phyloP scores from a whole-genome alignment of 2,888 invertebrate genomes.

The Melitaea athalia region DNA sequence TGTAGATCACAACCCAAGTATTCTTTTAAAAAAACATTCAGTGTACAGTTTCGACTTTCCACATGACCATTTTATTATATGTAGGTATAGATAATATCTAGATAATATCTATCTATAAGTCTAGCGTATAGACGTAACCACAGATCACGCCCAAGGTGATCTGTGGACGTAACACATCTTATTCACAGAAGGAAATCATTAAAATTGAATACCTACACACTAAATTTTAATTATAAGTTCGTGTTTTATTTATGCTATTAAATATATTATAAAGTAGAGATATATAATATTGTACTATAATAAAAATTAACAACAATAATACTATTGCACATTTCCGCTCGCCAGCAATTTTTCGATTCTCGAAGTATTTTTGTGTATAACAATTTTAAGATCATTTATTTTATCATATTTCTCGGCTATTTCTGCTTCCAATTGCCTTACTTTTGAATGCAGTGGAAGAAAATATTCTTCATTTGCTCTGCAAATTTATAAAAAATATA shows the following conservation, averaged over 20 bases:
- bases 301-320: constrained; percentile 11
- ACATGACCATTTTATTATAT: no score
- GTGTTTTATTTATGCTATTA: constrained; percentile 5
- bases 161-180: no score
- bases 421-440: constrained; percentile 88
- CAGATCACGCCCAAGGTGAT: no score
- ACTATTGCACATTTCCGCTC: constrained; percentile 71
- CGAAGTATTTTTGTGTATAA: constrained; percentile 89
- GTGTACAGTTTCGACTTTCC: no score
- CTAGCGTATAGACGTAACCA: no score
- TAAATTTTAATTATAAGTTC: background rate
- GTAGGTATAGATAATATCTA: no score
- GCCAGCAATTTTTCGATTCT: constrained; percentile 86
- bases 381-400: constrained; percentile 87
- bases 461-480: constrained; percentile 89
- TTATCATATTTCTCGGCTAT: constrained; percentile 88
- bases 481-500: constrained; percentile 49
- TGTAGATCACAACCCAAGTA: no score
- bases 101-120: no score
- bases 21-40: no score
- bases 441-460: constrained; percentile 88
- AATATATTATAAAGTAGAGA: constrained; percentile 11
- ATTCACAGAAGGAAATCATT: background rate
- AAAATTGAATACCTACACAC: background rate
- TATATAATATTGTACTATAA: background rate